phyloP scores from a whole-genome alignment of 1,140 invertebrate species.

The Eumaeus atala region DNA sequence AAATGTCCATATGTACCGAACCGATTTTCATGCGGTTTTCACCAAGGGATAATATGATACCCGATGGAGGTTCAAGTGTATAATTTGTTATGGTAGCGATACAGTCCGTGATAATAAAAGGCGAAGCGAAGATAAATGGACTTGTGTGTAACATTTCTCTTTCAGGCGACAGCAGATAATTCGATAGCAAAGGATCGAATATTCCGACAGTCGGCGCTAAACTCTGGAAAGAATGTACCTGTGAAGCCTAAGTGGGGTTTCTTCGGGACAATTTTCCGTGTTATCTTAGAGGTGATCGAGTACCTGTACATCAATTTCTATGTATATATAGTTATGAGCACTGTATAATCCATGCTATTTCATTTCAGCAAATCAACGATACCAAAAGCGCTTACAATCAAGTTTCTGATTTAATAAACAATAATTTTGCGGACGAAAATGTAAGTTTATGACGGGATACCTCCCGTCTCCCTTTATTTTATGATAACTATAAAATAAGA shows the following conservation, averaged over 20 bases:
- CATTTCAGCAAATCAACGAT: constrained; percentile 72
- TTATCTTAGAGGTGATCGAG: constrained; percentile 48
- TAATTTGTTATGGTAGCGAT: too few species aligned
- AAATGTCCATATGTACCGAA: too few species aligned
- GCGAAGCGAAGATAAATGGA: too few species aligned
- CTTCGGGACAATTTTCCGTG: constrained; percentile 63
- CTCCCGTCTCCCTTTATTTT: too few species aligned
- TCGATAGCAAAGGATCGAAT: constrained; percentile 54
- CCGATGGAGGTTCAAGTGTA: too few species aligned
- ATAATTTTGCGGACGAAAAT: constrained; percentile 59
- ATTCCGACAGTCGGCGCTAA: constrained; percentile 41
- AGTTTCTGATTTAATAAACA: constrained; percentile 60
- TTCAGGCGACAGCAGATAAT: constrained; percentile 58
- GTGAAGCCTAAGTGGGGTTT: constrained; percentile 61
- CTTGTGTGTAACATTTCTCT: not conserved
- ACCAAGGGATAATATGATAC: too few species aligned
- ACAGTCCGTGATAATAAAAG: too few species aligned
- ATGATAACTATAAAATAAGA: too few species aligned
- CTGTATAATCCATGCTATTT: constrained; percentile 18
- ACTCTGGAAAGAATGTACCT: constrained; percentile 41
- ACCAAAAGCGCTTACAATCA: constrained; percentile 70
- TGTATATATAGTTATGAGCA: not conserved
- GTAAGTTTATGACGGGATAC: constrained; percentile 53
- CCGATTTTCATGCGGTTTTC: too few species aligned
- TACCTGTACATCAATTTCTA: not conserved